Evolutionary conservation across 35 echinoderm and acorn worm genomes (phyloP), one percentile per base, ranked within the genome.

Genomic region (Apostichopus parvimensis): DNA sequence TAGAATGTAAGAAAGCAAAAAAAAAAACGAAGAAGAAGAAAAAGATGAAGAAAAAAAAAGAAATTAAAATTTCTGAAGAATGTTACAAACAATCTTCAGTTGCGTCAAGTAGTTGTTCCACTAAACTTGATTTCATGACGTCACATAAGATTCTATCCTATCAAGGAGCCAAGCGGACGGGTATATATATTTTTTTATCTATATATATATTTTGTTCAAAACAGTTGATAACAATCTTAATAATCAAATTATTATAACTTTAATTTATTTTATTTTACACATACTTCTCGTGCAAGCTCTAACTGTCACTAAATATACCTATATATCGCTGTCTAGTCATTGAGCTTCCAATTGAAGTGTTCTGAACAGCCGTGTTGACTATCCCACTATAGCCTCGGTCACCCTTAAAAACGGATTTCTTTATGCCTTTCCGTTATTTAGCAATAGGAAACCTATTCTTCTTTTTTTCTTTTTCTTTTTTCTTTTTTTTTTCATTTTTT

Each of bases 321-420:
- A 45, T 82, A 13, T 82, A 54, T 6, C 52, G 8, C 25, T n/a
- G 34, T 82, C 79, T 56, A 56, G 79, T 54, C 79, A 54, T 82
- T 82, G 79, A 82, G 54, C 52, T 25, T 8, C n/a, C 79, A 53
- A 45, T 54, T 82, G 54, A 82, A 82, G 79, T 82, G 79, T 82
- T 82, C 24, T 82, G 52, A 55, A 56, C 79, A 53, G 79, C 55
- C 34, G 34, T 45, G n/a, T 15, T 34, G 79, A 55, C 25, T 53
- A 25, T 54, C 79, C 10, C 6, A 82, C 79, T 53, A n/a, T n/a
- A 82, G 34, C 79, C 55, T 56, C 79, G 54, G 34, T 82, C 79
- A 82, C 79, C 79, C 79, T 82, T 56, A 53, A 56, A 82, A 55
- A 82, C 8, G 53, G 11, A 68, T 68, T 68, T 82, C 54, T 82